These are phyloP conservation scores for Opisthocomus hoazin DNA, from an alignment of 2,113 vertebrate genomes.

Conservation along the genomic window DNA sequence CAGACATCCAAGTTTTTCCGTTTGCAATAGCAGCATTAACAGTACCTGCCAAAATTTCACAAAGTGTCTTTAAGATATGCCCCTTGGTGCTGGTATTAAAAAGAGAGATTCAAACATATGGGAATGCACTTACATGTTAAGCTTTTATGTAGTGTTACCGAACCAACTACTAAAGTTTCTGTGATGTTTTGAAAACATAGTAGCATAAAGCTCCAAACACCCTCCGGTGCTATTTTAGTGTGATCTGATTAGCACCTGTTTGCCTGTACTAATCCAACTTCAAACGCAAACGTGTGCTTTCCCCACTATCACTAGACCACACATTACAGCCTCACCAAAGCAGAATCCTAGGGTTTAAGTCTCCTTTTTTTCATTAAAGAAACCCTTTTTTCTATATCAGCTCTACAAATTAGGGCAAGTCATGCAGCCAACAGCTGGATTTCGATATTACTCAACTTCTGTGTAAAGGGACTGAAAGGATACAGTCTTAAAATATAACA, in stretches of 20 bases:
- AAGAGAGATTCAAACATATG: background rate
- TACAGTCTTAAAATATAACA: background rate
- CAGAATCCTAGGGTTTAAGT: background rate
- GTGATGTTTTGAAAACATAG: constrained; percentile 40
- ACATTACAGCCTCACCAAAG: background rate
- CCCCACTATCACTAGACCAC: constrained; percentile 1
- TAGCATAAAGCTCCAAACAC: background rate
- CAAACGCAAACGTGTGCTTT: constrained; percentile 17
- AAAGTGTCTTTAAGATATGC: background rate
- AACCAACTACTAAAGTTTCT: background rate
- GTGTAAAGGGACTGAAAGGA: background rate
- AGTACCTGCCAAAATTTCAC: background rate
- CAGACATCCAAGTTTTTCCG: background rate
- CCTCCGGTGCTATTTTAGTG: constrained; percentile 8
- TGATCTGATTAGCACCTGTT: constrained; percentile 63
- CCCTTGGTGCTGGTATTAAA: background rate
- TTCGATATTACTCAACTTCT: background rate
- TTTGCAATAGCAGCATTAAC: background rate
- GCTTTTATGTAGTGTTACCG: constrained; percentile 2
- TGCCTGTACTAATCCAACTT: constrained; percentile 47
- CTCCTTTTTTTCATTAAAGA: background rate
- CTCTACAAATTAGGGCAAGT: constrained; percentile 14
- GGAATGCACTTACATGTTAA: background rate
- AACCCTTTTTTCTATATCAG: background rate
- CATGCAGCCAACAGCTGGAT: background rate